Conservation (phyloP, 2,797 vertebrate species). For the Momotus momota region DNA sequence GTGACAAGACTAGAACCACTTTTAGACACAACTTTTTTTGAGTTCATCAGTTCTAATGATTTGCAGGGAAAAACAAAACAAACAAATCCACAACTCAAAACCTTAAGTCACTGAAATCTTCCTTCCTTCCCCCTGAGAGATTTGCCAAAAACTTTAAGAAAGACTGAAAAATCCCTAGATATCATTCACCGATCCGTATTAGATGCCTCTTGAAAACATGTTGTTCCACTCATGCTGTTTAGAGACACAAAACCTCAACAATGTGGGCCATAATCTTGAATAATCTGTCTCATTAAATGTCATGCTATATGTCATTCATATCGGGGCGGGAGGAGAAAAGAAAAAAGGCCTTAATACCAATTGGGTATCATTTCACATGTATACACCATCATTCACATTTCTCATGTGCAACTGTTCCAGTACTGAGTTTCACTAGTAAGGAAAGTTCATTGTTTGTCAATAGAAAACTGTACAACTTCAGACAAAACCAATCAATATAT, state of each 20-base stretch:
- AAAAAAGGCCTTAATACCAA: neutral
- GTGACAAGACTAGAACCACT: neutral
- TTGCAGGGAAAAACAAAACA: neutral
- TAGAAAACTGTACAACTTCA: neutral
- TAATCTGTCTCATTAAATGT: neutral
- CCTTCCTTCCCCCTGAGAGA: neutral
- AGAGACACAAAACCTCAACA: neutral
- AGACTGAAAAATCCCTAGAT: neutral
- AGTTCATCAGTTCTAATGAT: neutral
- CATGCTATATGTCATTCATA: neutral
- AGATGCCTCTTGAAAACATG: neutral
- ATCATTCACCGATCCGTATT: neutral
- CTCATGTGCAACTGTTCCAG: neutral
- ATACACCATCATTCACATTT: neutral
- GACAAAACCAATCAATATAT: neutral
- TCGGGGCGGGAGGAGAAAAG: neutral
- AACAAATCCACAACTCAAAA: neutral
- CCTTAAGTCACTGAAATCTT: neutral
- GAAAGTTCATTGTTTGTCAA: neutral
- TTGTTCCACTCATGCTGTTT: neutral
- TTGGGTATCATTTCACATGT: neutral
- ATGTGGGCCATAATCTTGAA: neutral
- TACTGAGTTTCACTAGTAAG: neutral
- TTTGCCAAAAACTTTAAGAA: neutral
- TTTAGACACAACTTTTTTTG: neutral